A percentile compares a stretch with the other conserved stretches of the same genome.
Conservation (phyloP, 2,113 vertebrate genomes). For the Macrotus californicus region DNA sequence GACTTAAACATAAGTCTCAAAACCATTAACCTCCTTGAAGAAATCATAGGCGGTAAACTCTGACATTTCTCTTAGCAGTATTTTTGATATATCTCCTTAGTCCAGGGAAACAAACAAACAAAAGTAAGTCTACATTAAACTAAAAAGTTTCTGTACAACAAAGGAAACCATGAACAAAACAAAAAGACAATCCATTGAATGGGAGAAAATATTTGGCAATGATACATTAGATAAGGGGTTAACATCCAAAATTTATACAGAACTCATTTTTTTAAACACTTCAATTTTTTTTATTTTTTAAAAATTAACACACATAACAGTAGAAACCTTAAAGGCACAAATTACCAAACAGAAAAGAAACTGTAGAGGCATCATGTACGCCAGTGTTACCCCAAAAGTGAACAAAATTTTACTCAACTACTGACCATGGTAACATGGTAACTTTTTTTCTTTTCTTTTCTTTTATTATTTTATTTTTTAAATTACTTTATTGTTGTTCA, state of each 20-base stretch:
- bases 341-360: conserved; percentile 77
- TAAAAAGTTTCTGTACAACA: neutral
- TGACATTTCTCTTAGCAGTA: neutral
- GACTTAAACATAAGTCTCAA: neutral
- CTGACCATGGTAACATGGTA: conserved; percentile 72
- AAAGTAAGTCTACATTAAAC: neutral
- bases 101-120: neutral
- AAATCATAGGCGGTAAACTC: neutral
- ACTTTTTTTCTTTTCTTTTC: too few species aligned
- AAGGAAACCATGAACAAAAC: neutral
- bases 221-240: neutral
- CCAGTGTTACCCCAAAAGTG: conserved; percentile 74
- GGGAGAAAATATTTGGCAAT: neutral
- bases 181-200: neutral
- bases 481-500: too few species aligned
- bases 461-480: too few species aligned
- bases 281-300: conserved; percentile 79
- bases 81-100: neutral
- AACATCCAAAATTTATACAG: neutral
- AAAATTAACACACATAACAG: conserved; percentile 82
- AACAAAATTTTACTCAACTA: conserved; percentile 75
- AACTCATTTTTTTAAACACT: neutral
- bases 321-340: conserved; percentile 74
- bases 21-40: neutral
- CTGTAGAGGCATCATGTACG: conserved; percentile 67